Percentiles rank a stretch among this genome's conserved stretches.
These are phyloP conservation scores for Ctenopoma multispine DNA, from an alignment of 2,797 vertebrate genomes.

Conservation along the genomic window DNA sequence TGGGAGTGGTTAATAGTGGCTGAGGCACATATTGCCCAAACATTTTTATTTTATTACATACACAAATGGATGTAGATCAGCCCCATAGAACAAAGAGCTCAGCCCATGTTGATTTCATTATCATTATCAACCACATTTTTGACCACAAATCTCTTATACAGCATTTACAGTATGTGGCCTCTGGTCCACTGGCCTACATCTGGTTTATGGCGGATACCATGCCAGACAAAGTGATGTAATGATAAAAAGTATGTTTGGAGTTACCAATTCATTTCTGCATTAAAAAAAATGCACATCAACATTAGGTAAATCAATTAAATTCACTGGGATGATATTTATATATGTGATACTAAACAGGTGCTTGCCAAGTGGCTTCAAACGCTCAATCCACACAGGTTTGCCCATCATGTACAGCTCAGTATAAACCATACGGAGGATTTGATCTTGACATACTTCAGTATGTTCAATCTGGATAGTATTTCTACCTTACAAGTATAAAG, in stretches of 20 bases:
- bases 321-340: not conserved
- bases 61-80: conserved; percentile 31
- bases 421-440: conserved; percentile 47
- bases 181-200: conserved; percentile 40
- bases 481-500: conserved; percentile 35
- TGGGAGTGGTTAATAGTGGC: conserved; percentile 28
- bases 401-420: conserved; percentile 30
- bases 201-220: conserved; percentile 44
- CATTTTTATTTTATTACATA: conserved; percentile 41
- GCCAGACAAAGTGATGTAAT: conserved; percentile 42
- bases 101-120: conserved; percentile 53
- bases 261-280: not conserved
- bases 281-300: not conserved
- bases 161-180: conserved; percentile 20
- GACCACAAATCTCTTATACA: conserved; percentile 37
- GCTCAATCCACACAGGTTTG: conserved; percentile 32
- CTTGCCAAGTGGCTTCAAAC: conserved; percentile 42
- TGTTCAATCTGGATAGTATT: conserved; percentile 43
- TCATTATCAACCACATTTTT: conserved; percentile 38
- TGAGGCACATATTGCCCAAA: conserved; percentile 46
- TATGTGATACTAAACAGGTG: conserved; percentile 42
- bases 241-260: conserved; percentile 18
- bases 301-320: not conserved
- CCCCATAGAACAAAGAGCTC: conserved; percentile 34
- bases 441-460: conserved; percentile 36